Evolutionary conservation across 2,797 vertebrate species (phyloP).

Genomic region (Sebastes diploproa): DNA sequence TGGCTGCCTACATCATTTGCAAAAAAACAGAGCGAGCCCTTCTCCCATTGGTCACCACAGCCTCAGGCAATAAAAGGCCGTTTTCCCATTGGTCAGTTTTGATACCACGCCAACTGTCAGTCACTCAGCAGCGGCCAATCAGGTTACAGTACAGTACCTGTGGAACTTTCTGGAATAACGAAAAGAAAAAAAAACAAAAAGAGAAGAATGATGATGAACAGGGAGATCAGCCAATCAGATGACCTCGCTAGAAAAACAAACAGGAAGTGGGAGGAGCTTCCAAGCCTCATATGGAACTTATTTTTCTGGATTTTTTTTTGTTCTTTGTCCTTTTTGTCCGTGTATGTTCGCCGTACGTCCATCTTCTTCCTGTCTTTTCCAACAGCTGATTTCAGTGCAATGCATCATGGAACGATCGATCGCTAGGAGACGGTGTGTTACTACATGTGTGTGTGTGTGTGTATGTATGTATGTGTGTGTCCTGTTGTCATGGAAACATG

Average conservation of each 20-base stretch:
- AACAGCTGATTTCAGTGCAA: slow-evolving; percentile 95
- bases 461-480: slow-evolving; percentile 26
- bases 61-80: slow-evolving; percentile 64
- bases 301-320: slow-evolving; percentile 55
- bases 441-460: slow-evolving; percentile 60
- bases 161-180: slow-evolving; percentile 82
- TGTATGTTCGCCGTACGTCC: slow-evolving; percentile 64
- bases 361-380: slow-evolving; percentile 72
- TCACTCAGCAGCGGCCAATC: slow-evolving; percentile 75
- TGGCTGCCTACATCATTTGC: slow-evolving; percentile 53
- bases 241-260: slow-evolving; percentile 79
- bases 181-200: slow-evolving; percentile 11
- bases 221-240: slow-evolving; percentile 57
- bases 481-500: slow-evolving; percentile 74
- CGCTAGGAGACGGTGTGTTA: slow-evolving; percentile 71
- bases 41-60: slow-evolving; percentile 84
- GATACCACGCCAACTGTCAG: slow-evolving; percentile 63
- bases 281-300: slow-evolving; percentile 78
- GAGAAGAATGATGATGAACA: slow-evolving; percentile 67
- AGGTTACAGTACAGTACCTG: slow-evolving; percentile 70
- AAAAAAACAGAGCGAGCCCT: slow-evolving; percentile 67
- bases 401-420: slow-evolving; percentile 86
- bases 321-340: slow-evolving; percentile 80
- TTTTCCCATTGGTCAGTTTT: slow-evolving; percentile 66
- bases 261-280: slow-evolving; percentile 86